Conservation (phyloP, 2,797 vertebrate genomes). For the Arrhamphus sclerolepis region DNA sequence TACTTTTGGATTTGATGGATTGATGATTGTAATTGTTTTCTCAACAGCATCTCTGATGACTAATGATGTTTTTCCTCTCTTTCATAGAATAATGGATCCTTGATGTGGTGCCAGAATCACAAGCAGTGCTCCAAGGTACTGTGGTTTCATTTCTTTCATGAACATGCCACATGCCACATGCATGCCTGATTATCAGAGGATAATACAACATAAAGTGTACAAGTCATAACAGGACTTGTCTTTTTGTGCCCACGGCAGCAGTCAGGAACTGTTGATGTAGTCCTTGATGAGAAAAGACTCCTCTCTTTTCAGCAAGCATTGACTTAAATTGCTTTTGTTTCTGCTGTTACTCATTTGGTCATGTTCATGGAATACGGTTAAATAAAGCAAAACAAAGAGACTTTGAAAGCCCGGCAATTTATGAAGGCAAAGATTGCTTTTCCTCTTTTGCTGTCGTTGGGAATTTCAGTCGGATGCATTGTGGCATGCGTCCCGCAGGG, state of each 20-base stretch:
- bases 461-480: slow-evolving; percentile 35
- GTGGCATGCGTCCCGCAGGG: slow-evolving; percentile 46
- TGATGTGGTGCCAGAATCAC: slow-evolving; percentile 98
- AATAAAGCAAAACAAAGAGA: slow-evolving; percentile 28
- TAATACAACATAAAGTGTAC: slow-evolving; percentile 57
- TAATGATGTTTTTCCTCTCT: slow-evolving; percentile 50
- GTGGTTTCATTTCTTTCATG: slow-evolving; percentile 50
- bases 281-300: slow-evolving; percentile 8
- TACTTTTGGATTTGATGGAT: slow-evolving; percentile 22
- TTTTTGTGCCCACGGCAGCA: slow-evolving; percentile 46
- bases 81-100: slow-evolving; percentile 92
- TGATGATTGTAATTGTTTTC: slow-evolving; percentile 38
- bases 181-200: slow-evolving; percentile 63
- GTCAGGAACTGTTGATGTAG: slow-evolving; percentile 45
- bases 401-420: slow-evolving; percentile 18
- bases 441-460: slow-evolving; percentile 33
- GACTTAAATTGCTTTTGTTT: slow-evolving; percentile 15
- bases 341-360: slow-evolving; percentile 27
- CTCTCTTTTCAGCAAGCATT: slow-evolving; percentile 18
- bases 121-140: slow-evolving; percentile 98
- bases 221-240: slow-evolving; percentile 65
- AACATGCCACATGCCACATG: slow-evolving; percentile 55
- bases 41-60: slow-evolving; percentile 40
- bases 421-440: slow-evolving; percentile 25
- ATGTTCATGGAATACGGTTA: slow-evolving; percentile 30